Conservation (phyloP, 2,888 invertebrate genomes). For the Synergus laeviventris region DNA sequence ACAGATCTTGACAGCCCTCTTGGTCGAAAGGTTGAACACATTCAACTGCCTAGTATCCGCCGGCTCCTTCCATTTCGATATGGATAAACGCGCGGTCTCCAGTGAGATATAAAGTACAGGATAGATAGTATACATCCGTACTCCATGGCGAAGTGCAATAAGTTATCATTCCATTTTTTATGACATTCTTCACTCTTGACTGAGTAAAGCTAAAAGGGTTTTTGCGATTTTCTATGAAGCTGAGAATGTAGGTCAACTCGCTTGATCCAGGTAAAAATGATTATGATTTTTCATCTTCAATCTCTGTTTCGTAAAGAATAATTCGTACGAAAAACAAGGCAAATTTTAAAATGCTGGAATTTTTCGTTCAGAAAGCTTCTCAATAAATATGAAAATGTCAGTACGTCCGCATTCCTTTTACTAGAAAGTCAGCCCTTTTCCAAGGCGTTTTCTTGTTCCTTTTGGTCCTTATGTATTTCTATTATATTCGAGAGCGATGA, state of each 20-base stretch:
- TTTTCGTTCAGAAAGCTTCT: no score
- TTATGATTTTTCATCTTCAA: neutral
- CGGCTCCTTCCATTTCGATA: constrained; percentile 19
- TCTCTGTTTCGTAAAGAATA: neutral
- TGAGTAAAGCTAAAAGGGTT: neutral
- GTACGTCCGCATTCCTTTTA: neutral
- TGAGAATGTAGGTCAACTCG: neutral
- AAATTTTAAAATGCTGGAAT: no score
- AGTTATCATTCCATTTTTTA: neutral
- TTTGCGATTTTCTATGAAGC: neutral
- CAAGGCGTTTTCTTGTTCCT: constrained; percentile 6
- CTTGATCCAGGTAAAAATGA: neutral
- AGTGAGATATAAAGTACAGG: constrained; percentile 6
- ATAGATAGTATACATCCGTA: neutral
- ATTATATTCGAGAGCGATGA: constrained; percentile 25
- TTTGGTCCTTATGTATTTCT: neutral
- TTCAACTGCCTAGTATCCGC: constrained; percentile 12
- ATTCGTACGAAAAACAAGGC: no score
- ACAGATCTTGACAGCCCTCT: constrained; percentile 56
- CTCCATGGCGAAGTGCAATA: constrained; percentile 4
- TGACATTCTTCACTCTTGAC: constrained; percentile 18
- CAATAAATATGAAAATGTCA: no score
- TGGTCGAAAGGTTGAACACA: constrained; percentile 47
- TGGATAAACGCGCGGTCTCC: constrained; percentile 11
- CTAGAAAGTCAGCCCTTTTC: neutral